phyloP scores from a whole-genome alignment of 2,888 invertebrate species.

The Drosophila heteroneura region DNA sequence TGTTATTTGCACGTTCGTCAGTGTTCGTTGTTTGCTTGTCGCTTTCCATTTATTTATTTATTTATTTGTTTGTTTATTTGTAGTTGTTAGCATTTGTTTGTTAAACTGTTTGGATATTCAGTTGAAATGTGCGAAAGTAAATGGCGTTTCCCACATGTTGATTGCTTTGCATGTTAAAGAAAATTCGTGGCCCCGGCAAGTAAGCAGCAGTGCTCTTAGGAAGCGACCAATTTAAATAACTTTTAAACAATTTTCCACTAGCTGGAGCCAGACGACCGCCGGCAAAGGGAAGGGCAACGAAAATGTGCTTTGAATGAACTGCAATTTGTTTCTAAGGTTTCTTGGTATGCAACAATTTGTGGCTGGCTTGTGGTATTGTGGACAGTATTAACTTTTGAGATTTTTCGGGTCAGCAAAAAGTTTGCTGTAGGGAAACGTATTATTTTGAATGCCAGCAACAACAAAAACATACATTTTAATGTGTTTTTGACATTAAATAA shows the following conservation, averaged over 20 bases:
- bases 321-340: conserved; percentile 22
- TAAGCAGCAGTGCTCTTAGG: conserved; percentile 23
- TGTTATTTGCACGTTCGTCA: conserved; percentile 34
- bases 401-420: background rate
- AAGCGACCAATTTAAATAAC: background rate
- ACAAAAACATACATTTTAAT: background rate
- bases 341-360: conserved; percentile 31
- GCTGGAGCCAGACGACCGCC: background rate
- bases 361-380: conserved; percentile 3
- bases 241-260: background rate
- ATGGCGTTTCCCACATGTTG: conserved; percentile 45
- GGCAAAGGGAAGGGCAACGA: background rate
- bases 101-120: conserved; percentile 74
- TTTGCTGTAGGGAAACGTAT: background rate
- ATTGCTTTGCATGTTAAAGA: conserved; percentile 49
- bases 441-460: background rate
- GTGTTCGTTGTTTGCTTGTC: conserved; percentile 14
- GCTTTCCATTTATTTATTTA: conserved; percentile 45
- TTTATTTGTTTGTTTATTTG: conserved; percentile 60
- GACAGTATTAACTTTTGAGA: background rate
- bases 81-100: conserved; percentile 71
- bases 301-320: conserved; percentile 14
- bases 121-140: conserved; percentile 55
- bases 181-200: conserved; percentile 1
- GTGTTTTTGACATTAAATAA: background rate